Conservation (phyloP, 2,888 invertebrate species). For the Sphaeridia pumilis region DNA sequence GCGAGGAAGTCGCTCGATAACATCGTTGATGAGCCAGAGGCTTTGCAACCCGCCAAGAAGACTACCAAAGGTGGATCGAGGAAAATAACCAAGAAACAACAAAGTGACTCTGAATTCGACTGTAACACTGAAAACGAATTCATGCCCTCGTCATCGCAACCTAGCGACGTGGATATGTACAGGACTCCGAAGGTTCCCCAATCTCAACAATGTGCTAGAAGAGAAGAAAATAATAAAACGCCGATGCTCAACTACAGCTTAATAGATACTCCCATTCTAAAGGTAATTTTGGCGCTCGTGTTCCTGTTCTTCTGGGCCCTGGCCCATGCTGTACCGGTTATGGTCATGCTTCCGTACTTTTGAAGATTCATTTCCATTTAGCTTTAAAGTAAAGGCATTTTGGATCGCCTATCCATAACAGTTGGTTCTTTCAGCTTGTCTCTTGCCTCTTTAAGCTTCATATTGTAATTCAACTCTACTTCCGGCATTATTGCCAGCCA, state of each 20-base stretch:
- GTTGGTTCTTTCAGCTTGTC: too few relatives aligned
- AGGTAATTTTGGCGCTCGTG: conserved; percentile 39
- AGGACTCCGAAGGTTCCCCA: not conserved
- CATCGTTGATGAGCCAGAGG: not conserved
- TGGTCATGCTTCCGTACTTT: conserved; percentile 15
- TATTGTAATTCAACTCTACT: too few relatives aligned
- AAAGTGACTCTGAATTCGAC: conserved; percentile 2
- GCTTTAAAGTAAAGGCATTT: not conserved
- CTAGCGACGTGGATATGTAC: not conserved
- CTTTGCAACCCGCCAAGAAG: conserved; percentile 1
- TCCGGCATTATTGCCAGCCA: not conserved
- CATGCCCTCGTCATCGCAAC: not conserved
- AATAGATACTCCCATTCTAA: conserved; percentile 46
- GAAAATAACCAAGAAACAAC: not conserved
- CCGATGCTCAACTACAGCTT: conserved; percentile 45
- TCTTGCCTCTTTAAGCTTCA: not conserved
- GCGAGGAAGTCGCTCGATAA: not conserved
- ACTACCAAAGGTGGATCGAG: not conserved
- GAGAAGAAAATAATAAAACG: conserved; percentile 36
- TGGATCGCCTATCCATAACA: not conserved
- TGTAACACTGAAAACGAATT: not conserved
- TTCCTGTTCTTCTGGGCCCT: not conserved
- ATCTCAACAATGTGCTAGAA: not conserved
- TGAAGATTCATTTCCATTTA: not conserved
- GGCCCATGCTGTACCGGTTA: conserved; percentile 7